phyloP scores from a whole-genome alignment of 2,113 vertebrate species.

The Chitala chitala region DNA sequence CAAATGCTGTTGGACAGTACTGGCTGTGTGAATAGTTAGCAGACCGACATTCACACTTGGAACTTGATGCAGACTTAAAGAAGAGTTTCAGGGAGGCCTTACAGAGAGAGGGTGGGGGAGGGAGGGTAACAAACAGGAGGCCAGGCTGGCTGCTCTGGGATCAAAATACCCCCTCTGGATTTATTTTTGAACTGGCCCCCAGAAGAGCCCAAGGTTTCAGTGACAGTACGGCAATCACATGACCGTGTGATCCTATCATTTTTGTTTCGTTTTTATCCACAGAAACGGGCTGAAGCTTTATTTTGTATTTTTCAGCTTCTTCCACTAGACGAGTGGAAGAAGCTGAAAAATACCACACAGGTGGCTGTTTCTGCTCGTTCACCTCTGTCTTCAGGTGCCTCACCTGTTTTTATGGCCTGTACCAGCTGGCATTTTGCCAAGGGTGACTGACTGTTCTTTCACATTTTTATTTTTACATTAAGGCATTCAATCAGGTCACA shows the following conservation, averaged over 20 bases:
- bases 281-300: neutral
- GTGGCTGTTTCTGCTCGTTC: no score
- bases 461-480: no score
- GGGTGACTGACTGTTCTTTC: no score
- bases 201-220: neutral
- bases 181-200: conserved; percentile 5
- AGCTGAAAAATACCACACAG: no score
- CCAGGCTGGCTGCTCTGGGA: neutral
- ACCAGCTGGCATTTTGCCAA: no score
- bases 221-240: conserved; percentile 1
- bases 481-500: no score
- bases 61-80: neutral
- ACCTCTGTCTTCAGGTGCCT: no score
- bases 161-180: neutral
- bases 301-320: no score
- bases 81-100: neutral
- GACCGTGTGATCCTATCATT: neutral
- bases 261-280: neutral
- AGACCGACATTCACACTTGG: neutral
- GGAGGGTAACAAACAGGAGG: neutral
- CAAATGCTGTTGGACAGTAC: no score
- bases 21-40: neutral
- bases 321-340: no score
- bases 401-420: no score
- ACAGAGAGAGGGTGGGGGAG: neutral